Evolutionary conservation across 2,113 vertebrate genomes (phyloP).

Genomic region (Sapajus apella): DNA sequence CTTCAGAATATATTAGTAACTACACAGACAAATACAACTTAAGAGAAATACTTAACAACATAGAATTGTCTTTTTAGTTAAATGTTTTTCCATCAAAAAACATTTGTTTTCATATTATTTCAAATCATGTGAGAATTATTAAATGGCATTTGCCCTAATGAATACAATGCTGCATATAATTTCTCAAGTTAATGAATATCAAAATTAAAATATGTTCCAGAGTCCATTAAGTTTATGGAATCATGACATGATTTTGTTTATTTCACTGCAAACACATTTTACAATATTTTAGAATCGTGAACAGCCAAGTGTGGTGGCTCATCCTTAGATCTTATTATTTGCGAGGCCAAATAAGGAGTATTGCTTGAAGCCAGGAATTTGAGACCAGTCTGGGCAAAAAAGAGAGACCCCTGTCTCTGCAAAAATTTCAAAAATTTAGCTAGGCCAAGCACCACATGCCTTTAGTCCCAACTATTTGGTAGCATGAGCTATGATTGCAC

Average conservation of each 20-base stretch:
- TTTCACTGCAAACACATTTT: not conserved
- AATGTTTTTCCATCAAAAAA: not conserved
- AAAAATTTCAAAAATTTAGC: no score
- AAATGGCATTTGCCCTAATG: not conserved
- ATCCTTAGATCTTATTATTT: no score
- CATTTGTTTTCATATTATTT: not conserved
- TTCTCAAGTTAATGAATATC: not conserved
- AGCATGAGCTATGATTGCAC: no score
- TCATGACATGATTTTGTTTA: not conserved
- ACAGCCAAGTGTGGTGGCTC: no score
- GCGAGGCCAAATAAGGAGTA: no score
- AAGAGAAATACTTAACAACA: not conserved
- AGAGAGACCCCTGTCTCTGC: no score
- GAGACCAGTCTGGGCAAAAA: no score
- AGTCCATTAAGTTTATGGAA: not conserved
- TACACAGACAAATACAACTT: not conserved
- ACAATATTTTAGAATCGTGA: not conserved
- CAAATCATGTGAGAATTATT: not conserved
- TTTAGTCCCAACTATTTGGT: no score
- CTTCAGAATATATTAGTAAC: not conserved
- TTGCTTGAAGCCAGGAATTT: no score
- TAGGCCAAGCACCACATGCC: no score
- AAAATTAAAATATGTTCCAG: not conserved
- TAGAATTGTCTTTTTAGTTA: not conserved
- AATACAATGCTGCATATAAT: not conserved